These are phyloP conservation scores for Himalopsyche phryganea DNA, from an alignment of 1,140 invertebrate genomes.

Conservation along the genomic window DNA sequence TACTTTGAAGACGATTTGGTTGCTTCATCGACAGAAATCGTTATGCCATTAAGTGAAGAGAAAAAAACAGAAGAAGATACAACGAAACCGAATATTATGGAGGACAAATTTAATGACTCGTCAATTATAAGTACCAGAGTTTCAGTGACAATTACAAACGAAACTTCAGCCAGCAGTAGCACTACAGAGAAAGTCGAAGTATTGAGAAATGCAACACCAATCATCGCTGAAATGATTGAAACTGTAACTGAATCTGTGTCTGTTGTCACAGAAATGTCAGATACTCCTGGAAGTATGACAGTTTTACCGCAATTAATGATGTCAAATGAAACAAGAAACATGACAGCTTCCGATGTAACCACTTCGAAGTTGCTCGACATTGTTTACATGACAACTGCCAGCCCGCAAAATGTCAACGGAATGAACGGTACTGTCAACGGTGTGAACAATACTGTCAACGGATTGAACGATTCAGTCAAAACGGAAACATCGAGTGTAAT, in stretches of 20 bases:
- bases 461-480: background rate
- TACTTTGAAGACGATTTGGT: slow-evolving; percentile 24
- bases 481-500: background rate
- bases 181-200: slow-evolving; percentile 1
- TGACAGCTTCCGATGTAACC: background rate
- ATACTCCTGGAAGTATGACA: slow-evolving; percentile 11
- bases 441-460: background rate
- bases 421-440: background rate
- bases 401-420: background rate
- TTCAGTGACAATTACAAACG: background rate
- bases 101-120: background rate
- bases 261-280: background rate
- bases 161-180: background rate
- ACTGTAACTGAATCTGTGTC: background rate
- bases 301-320: too few relatives aligned
- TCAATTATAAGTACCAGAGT: background rate
- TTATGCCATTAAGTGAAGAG: background rate
- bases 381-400: slow-evolving; percentile 15
- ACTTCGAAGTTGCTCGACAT: slow-evolving; percentile 14
- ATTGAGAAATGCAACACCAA: background rate
- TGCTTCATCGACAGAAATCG: slow-evolving; percentile 30
- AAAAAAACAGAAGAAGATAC: background rate
- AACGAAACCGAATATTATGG: background rate
- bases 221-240: background rate
- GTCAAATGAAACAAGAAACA: slow-evolving; percentile 1